These are phyloP conservation scores for Lasioglossum marginatum DNA, from an alignment of 2,888 invertebrate species.

Conservation along the genomic window DNA sequence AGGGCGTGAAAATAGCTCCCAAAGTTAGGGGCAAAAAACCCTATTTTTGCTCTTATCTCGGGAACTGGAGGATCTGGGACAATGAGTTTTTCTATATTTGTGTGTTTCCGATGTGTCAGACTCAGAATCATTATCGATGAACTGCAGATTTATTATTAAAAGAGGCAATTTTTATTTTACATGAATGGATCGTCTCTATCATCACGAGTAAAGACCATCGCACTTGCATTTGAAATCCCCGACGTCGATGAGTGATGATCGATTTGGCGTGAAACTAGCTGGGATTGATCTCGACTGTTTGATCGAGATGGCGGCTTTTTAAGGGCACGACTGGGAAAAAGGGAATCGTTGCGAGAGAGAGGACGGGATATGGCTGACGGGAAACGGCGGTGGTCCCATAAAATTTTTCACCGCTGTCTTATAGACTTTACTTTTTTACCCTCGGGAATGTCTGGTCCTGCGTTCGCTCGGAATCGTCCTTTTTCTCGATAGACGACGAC, in stretches of 20 bases:
- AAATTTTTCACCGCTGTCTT: slow-evolving; percentile 41
- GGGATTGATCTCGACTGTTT: background rate
- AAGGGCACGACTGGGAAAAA: background rate
- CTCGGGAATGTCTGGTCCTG: slow-evolving; percentile 14
- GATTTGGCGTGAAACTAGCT: background rate
- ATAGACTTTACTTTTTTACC: slow-evolving; percentile 21
- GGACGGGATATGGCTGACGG: background rate
- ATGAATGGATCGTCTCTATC: too few relatives aligned
- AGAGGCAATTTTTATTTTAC: too few relatives aligned
- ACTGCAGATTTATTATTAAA: too few relatives aligned
- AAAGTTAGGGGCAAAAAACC: too few relatives aligned
- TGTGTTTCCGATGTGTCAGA: too few relatives aligned
- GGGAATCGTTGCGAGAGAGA: background rate
- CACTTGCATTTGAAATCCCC: background rate
- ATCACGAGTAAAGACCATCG: background rate
- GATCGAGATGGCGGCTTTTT: background rate
- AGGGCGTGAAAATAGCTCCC: too few relatives aligned
- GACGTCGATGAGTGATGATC: background rate
- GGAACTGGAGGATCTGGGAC: too few relatives aligned
- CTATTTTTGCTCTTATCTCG: too few relatives aligned
- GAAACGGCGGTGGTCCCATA: slow-evolving; percentile 31
- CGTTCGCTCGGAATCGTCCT: slow-evolving; percentile 36
- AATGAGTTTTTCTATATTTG: too few relatives aligned
- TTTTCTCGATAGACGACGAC: slow-evolving; percentile 25
- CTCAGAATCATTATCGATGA: too few relatives aligned